Conservation (phyloP, 2,797 vertebrate genomes). For the Falco rusticolus region DNA sequence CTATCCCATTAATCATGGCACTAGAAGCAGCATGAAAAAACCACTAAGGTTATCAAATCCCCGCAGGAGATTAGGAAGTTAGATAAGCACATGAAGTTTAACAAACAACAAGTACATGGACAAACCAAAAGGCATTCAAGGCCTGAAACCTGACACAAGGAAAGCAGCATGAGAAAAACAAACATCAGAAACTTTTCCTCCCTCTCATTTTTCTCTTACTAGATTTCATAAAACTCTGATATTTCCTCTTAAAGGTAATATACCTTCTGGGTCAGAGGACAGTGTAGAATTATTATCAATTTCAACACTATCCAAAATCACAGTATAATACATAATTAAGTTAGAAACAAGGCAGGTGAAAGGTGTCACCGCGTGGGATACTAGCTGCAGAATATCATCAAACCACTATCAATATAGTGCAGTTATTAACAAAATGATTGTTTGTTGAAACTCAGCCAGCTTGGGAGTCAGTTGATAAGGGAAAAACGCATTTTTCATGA, state of each 20-base stretch:
- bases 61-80: constrained; percentile 73
- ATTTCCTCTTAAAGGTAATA: neutral
- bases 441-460: neutral
- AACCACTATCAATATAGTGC: accelerated
- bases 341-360: neutral
- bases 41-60: constrained; percentile 64
- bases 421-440: neutral
- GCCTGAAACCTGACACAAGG: constrained; percentile 65
- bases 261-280: neutral
- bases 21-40: constrained; percentile 70
- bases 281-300: neutral
- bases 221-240: constrained; percentile 48
- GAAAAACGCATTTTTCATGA: neutral
- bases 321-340: neutral
- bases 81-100: constrained; percentile 71
- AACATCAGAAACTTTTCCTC: constrained; percentile 49
- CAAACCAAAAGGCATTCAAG: constrained; percentile 38
- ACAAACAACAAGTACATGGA: constrained; percentile 60
- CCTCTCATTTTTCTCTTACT: neutral
- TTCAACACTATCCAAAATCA: neutral
- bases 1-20: constrained; percentile 84
- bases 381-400: neutral
- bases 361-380: neutral
- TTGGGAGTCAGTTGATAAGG: neutral
- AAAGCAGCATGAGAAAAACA: constrained; percentile 70